phyloP scores from a whole-genome alignment of 2,113 vertebrate genomes.

The Acrocephalus kingi region DNA sequence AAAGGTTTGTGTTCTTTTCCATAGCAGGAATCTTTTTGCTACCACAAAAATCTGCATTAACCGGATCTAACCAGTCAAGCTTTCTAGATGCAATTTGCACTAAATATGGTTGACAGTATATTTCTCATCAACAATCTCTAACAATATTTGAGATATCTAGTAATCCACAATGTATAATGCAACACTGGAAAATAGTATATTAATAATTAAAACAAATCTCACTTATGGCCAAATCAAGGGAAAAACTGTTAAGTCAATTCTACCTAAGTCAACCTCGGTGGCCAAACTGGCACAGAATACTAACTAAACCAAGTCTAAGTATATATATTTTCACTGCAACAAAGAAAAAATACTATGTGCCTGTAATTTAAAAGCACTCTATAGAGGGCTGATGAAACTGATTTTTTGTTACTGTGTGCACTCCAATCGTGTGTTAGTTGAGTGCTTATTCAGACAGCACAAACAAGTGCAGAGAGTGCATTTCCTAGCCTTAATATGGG shows the following conservation, averaged over 20 bases:
- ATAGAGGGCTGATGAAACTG: slow-evolving; percentile 68
- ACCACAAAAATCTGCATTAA: slow-evolving; percentile 64
- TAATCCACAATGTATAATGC: slow-evolving; percentile 36
- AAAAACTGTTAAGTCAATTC: slow-evolving; percentile 61
- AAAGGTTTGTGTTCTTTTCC: slow-evolving; percentile 59
- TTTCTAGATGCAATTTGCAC: slow-evolving; percentile 78
- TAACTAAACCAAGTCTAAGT: slow-evolving; percentile 61
- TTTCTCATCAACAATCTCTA: slow-evolving; percentile 67
- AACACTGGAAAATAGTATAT: slow-evolving; percentile 69
- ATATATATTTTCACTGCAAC: slow-evolving; percentile 64
- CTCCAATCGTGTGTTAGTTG: slow-evolving; percentile 59
- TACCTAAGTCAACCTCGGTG: slow-evolving; percentile 62
- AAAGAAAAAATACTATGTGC: slow-evolving; percentile 79
- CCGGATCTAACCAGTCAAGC: slow-evolving; percentile 65
- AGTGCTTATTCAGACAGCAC: slow-evolving; percentile 76
- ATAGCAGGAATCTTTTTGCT: slow-evolving; percentile 70
- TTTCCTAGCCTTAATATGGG: slow-evolving; percentile 83
- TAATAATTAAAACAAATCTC: slow-evolving; percentile 57
- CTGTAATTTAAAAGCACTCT: slow-evolving; percentile 80
- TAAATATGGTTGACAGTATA: slow-evolving; percentile 67
- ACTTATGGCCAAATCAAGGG: slow-evolving; percentile 58
- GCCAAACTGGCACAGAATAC: slow-evolving; percentile 70
- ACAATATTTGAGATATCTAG: slow-evolving; percentile 45
- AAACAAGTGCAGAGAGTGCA: slow-evolving; percentile 70
- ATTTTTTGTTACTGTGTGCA: slow-evolving; percentile 56